Percentiles rank a stretch among this genome's conserved stretches.
Conservation (phyloP, 92 coral and sea anemone species). For the Meandrina meandrites region DNA sequence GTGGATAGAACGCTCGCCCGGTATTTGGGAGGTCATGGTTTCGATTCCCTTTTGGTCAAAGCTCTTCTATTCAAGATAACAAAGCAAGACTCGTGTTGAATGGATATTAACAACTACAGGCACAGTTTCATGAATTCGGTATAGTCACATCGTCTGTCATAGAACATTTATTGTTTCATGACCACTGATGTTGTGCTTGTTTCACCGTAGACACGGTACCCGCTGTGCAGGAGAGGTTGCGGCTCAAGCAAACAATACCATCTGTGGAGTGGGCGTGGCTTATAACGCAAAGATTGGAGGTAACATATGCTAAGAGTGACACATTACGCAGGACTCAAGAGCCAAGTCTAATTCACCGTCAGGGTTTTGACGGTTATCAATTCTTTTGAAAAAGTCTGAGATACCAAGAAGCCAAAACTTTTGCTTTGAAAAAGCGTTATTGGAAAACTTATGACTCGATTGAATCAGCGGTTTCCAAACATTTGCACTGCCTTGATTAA, state of each 20-base stretch:
- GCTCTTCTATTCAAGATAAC: neutral
- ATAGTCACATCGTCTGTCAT: neutral
- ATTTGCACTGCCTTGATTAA: neutral
- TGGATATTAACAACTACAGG: neutral
- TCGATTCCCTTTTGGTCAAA: too few relatives aligned
- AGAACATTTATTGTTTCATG: neutral
- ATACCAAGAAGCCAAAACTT: too few relatives aligned
- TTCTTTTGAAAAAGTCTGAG: too few relatives aligned
- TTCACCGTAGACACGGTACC: constrained; percentile 84
- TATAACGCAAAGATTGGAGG: constrained; percentile 97
- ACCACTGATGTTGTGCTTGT: neutral
- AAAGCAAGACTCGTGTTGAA: neutral
- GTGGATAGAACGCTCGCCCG: too few relatives aligned
- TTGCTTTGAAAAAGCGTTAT: neutral
- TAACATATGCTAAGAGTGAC: constrained; percentile 12
- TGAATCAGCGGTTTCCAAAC: neutral
- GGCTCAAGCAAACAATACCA: constrained; percentile 93
- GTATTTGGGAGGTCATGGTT: too few relatives aligned
- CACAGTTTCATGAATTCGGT: neutral
- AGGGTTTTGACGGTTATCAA: neutral
- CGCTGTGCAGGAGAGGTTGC: constrained; percentile 99
- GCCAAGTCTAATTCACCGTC: neutral
- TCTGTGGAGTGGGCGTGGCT: constrained; percentile 98
- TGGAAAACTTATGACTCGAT: neutral
- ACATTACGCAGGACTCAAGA: neutral